A percentile compares a stretch with the other conserved stretches of the same genome.
Conservation (phyloP, 2,888 invertebrate genomes). For the Ametastegia equiseti region DNA sequence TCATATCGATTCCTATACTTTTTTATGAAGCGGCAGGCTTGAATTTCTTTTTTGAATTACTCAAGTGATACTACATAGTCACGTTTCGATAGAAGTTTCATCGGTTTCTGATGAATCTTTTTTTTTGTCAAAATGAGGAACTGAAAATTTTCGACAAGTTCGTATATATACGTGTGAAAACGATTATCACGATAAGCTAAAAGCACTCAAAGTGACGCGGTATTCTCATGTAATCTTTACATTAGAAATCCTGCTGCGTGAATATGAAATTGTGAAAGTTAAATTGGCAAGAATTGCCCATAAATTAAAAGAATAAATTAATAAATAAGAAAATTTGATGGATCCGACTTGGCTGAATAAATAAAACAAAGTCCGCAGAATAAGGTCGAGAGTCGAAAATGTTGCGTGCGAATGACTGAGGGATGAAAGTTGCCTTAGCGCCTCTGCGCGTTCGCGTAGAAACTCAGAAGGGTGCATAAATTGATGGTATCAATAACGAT, state of each 20-base stretch:
- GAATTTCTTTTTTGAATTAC: not conserved
- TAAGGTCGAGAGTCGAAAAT: constrained; percentile 7
- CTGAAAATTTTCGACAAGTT: not conserved
- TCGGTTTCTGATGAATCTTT: not conserved
- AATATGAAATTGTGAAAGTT: not conserved
- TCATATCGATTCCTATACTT: not conserved
- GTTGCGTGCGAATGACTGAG: not conserved
- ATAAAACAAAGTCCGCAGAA: not conserved
- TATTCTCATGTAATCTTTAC: not conserved
- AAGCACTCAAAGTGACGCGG: not conserved
- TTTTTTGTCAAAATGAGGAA: not conserved
- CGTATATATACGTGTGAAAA: not conserved
- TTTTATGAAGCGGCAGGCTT: not conserved
- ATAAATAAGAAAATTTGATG: constrained; percentile 3
- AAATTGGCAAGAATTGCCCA: not conserved
- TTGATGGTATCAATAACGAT: constrained; percentile 35
- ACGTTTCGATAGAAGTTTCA: not conserved
- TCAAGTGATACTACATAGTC: not conserved
- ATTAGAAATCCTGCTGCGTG: not conserved
- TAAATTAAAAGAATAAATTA: too few species aligned
- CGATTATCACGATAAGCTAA: not conserved
- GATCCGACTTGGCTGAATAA: constrained; percentile 19
- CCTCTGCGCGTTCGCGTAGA: constrained; percentile 7
- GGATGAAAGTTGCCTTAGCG: constrained; percentile 10
- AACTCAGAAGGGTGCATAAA: constrained; percentile 22